Evolutionary conservation across 2,797 vertebrate genomes (phyloP).

Genomic region (Poeciliopsis gracilis): DNA sequence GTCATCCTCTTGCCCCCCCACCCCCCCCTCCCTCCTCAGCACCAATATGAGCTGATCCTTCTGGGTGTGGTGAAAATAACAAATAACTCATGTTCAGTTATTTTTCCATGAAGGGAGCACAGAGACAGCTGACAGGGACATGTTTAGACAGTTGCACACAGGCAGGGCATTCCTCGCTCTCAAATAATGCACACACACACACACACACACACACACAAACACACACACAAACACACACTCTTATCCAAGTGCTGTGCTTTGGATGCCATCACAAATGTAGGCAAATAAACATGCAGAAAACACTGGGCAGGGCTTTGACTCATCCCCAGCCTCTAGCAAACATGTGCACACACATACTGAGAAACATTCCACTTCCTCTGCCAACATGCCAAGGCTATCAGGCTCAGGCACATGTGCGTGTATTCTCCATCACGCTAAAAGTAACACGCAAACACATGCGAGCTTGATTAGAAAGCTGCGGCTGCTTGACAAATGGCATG

Average conservation of each 20-base stretch:
- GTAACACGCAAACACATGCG: constrained; percentile 64
- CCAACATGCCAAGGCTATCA: constrained; percentile 67
- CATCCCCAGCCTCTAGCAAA: constrained; percentile 53
- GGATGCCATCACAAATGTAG: constrained; percentile 51
- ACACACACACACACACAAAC: constrained; percentile 23
- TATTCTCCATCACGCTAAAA: constrained; percentile 17
- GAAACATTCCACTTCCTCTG: constrained; percentile 75
- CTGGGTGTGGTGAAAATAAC: constrained; percentile 62
- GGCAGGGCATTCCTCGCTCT: constrained; percentile 66
- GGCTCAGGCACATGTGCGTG: constrained; percentile 8
- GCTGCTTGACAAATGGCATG: constrained; percentile 77
- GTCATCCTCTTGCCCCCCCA: constrained; percentile 42
- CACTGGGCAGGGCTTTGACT: constrained; percentile 55
- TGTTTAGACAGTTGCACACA: constrained; percentile 78
- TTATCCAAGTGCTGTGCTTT: constrained; percentile 35
- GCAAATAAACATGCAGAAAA: constrained; percentile 61
- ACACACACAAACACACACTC: constrained; percentile 17
- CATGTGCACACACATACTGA: constrained; percentile 39
- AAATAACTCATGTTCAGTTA: constrained; percentile 76
- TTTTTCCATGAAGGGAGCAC: constrained; percentile 68
- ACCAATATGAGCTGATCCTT: constrained; percentile 44
- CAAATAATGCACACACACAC: constrained; percentile 28
- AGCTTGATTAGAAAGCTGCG: constrained; percentile 71
- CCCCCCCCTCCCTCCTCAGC: constrained; percentile 2
- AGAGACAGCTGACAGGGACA: constrained; percentile 83